Percentiles rank a stretch among this genome's conserved stretches.
These are phyloP conservation scores for Diachrysia chrysitis DNA, from an alignment of 2,888 invertebrate species.

Conservation along the genomic window DNA sequence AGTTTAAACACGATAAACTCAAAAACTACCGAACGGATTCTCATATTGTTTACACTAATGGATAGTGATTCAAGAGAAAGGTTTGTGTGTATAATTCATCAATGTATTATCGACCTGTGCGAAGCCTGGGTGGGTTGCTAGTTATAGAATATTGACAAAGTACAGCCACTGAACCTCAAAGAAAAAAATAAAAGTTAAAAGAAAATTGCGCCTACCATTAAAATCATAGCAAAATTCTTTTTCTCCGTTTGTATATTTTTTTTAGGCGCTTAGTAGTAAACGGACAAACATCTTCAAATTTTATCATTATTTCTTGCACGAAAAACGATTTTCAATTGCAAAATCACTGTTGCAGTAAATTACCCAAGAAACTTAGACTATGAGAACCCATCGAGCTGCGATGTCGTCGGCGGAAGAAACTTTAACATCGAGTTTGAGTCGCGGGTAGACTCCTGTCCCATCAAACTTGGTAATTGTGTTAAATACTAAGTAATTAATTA, in stretches of 20 bases:
- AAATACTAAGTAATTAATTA: background rate
- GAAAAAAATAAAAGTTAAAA: too few relatives aligned
- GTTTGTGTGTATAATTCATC: too few relatives aligned
- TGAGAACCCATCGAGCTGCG: constrained; percentile 83
- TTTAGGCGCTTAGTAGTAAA: constrained; percentile 14
- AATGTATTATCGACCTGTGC: too few relatives aligned
- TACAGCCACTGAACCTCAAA: too few relatives aligned
- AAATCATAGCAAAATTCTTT: background rate
- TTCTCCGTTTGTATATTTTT: background rate
- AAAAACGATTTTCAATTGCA: constrained; percentile 11
- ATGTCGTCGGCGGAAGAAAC: constrained; percentile 79
- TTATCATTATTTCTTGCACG: too few relatives aligned
- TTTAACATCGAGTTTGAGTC: constrained; percentile 74
- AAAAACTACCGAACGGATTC: too few relatives aligned
- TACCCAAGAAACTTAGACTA: constrained; percentile 88
- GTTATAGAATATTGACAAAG: too few relatives aligned
- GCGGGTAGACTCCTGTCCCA: constrained; percentile 66
- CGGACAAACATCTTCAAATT: background rate
- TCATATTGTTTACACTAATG: too few relatives aligned
- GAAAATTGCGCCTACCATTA: background rate
- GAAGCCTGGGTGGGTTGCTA: too few relatives aligned
- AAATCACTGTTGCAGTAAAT: constrained; percentile 78
- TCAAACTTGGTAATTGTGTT: constrained; percentile 70
- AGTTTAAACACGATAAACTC: too few relatives aligned
- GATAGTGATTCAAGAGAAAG: too few relatives aligned